Evolutionary conservation across 2,888 invertebrate genomes (phyloP).

Genomic region (Timandra comae): DNA sequence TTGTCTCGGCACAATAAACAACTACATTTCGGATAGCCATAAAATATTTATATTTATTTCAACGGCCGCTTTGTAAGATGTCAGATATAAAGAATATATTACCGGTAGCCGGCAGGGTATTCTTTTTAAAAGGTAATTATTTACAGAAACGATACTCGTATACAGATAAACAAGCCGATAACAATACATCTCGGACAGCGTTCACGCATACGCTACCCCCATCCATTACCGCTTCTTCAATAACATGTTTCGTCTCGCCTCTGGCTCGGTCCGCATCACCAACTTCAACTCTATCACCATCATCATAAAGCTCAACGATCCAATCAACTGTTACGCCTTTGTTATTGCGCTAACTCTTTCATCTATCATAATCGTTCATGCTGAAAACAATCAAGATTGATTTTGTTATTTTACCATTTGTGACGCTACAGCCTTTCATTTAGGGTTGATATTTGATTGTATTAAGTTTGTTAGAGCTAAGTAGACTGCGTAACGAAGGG

Average conservation of each 20-base stretch:
- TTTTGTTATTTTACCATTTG: conserved; percentile 37
- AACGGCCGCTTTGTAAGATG: conserved; percentile 66
- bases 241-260: conserved; percentile 60
- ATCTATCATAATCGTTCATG: conserved; percentile 78
- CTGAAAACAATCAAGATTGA: conserved; percentile 77
- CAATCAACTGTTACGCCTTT: conserved; percentile 42
- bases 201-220: conserved; percentile 74
- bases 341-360: conserved; percentile 76
- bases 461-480: conserved; percentile 57
- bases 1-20: conserved; percentile 39
- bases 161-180: conserved; percentile 72
- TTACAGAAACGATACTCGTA: conserved; percentile 69
- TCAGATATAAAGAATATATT: conserved; percentile 74
- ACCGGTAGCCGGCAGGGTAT: conserved; percentile 67
- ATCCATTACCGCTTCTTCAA: conserved; percentile 76
- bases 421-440: conserved; percentile 24
- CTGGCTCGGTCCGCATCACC: conserved; percentile 18
- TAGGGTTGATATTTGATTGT: conserved; percentile 34
- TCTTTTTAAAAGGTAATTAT: conserved; percentile 73
- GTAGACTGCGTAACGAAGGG: conserved; percentile 76
- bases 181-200: conserved; percentile 73
- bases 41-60: conserved; percentile 67
- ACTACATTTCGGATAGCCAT: conserved; percentile 46
- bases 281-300: conserved; percentile 42
- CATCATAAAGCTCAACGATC: conserved; percentile 39